Evolutionary conservation across 1,140 invertebrate species (phyloP), one percentile per base, ranked within the genome.

Genomic region (Diploscapter pachys): DNA sequence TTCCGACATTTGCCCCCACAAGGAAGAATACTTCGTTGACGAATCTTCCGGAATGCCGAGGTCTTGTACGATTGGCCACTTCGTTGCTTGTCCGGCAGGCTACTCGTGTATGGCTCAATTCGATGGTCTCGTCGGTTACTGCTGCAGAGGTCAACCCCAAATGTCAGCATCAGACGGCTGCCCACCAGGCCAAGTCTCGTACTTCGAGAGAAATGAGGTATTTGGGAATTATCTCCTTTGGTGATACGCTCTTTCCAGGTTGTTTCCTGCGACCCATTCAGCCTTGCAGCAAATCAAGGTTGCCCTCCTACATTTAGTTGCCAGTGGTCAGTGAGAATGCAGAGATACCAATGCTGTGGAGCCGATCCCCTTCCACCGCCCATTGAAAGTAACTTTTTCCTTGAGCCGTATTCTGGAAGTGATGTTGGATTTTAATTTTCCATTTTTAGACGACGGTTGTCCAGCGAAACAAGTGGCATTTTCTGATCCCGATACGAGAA

Each of bases 331-430:
- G 66, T 75, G 11, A 31, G 72, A 66, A 76, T 70, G 8, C 76
- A 76, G 59, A 51, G 75, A 51, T 78, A 78, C 66, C 76, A 78
- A 53, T 78, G 76, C 57, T 78, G 76, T 62, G 76, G 76, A 71
- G 64, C 62, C 50, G 76, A 78, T 71, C 63, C 69, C 9, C 50
- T 77, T n/a, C 76, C 76, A 48, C 63, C 67, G 1, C 72, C 76
- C 6, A 54, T 67, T 49, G 76, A 78, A 72, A 78, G 75, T 77
- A 8, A 77, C 70, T 74, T 8, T 8, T 6, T 13, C 11, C 11
- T 50, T 48, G 9, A 48, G 57, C 31, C 31, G 31, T 31, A 31
- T 31, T 31, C 31, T 31, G 31, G 31, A 31, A 31, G 31, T 31
- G 31, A 31, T 31, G 31, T 31, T 31, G 31, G 31, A 31, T 31